Percentiles rank a stretch among this genome's conserved stretches.
Evolutionary conservation across 2,113 vertebrate species (phyloP).

Genomic region (Mobula hypostoma): DNA sequence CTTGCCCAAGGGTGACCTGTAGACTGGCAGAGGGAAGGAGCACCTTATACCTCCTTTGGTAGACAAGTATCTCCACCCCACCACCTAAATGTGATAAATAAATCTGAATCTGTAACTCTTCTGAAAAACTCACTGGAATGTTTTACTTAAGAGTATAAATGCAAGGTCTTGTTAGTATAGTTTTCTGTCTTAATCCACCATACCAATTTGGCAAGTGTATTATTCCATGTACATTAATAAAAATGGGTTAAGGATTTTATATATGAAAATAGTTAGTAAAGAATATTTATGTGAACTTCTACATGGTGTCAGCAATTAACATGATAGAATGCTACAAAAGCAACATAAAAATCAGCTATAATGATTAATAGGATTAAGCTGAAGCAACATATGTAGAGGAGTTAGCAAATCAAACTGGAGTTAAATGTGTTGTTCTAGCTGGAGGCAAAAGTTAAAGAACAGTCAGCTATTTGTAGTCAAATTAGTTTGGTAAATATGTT

Average conservation of each 20-base stretch:
- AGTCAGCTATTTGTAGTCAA: not conserved
- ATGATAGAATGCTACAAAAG: not conserved
- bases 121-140: no score
- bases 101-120: no score
- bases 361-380: not conserved
- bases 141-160: no score
- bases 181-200: not conserved
- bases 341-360: not conserved
- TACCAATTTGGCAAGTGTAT: not conserved
- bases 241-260: not conserved
- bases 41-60: no score
- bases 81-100: no score
- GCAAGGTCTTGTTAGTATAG: no score
- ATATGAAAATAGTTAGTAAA: not conserved
- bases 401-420: not conserved
- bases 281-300: not conserved
- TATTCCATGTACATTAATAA: not conserved
- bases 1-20: no score
- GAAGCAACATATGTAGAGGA: not conserved
- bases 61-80: no score
- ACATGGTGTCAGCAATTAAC: not conserved
- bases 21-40: no score
- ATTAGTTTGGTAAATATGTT: not conserved
- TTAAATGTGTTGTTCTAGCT: not conserved
- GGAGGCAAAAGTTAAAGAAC: not conserved